Percentiles rank a stretch among this genome's conserved stretches.
These are phyloP conservation scores for Hippopotamus amphibius DNA, from an alignment of 2,113 vertebrate species.

Conservation along the genomic window DNA sequence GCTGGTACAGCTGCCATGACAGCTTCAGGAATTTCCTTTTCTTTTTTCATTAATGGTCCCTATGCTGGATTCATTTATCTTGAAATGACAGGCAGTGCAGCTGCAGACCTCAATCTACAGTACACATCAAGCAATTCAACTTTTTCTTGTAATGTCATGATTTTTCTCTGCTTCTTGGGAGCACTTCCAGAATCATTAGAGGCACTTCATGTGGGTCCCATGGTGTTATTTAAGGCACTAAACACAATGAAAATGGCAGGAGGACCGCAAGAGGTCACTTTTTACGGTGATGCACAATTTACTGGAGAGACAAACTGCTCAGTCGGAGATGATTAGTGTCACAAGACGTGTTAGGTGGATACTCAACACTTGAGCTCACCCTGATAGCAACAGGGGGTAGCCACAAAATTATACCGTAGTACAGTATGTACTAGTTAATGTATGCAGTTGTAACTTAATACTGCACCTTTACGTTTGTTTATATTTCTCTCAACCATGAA, in stretches of 20 bases:
- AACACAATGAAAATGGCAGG: background rate
- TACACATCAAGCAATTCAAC: background rate
- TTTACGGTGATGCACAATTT: background rate
- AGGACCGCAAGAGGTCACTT: background rate
- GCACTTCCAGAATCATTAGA: background rate
- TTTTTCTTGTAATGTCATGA: background rate
- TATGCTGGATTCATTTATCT: background rate
- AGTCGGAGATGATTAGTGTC: background rate
- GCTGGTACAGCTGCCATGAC: background rate
- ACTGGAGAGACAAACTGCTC: background rate
- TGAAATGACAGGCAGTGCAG: background rate
- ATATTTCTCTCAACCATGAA: background rate
- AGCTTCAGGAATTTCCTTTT: background rate
- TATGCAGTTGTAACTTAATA: background rate
- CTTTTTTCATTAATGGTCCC: background rate
- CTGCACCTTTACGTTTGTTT: background rate
- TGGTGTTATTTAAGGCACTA: background rate
- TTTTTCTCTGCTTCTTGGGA: background rate
- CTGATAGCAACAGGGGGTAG: background rate
- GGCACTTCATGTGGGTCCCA: background rate
- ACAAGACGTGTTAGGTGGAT: rapidly evolving
- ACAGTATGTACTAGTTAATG: background rate
- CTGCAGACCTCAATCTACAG: background rate
- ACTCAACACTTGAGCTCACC: background rate
- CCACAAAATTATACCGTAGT: background rate